Evolutionary conservation across 2,113 vertebrate genomes (phyloP).

Genomic region (Halcyon senegalensis): DNA sequence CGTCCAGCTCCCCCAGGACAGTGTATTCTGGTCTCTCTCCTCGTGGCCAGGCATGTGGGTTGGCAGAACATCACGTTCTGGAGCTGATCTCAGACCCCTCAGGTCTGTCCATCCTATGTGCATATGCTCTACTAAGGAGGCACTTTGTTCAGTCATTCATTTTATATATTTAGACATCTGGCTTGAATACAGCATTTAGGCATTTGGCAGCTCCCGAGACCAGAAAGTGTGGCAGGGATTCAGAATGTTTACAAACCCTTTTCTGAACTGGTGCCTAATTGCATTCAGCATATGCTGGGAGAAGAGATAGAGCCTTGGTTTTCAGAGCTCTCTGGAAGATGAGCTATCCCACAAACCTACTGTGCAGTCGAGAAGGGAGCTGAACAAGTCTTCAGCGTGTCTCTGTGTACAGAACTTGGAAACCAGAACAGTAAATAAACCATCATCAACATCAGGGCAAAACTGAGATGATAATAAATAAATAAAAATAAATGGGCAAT

Average conservation of each 20-base stretch:
- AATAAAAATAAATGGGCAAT: not conserved
- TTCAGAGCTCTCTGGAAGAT: constrained; percentile 17
- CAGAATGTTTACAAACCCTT: constrained; percentile 66
- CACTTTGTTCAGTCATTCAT: constrained; percentile 51
- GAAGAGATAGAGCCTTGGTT: constrained; percentile 22
- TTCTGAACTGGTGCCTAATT: constrained; percentile 65
- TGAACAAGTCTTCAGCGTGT: not conserved
- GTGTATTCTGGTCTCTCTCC: not conserved
- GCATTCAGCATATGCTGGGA: constrained; percentile 59
- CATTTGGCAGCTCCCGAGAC: constrained; percentile 49
- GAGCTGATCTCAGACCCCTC: not conserved
- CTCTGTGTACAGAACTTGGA: not conserved
- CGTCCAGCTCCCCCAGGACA: not conserved
- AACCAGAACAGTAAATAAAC: not conserved
- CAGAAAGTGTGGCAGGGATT: constrained; percentile 51
- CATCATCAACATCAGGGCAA: not conserved
- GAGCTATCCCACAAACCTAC: not conserved
- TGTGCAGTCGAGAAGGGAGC: not conserved
- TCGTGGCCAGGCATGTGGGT: not conserved
- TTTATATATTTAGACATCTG: constrained; percentile 68
- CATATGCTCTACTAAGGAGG: constrained; percentile 25
- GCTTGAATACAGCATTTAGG: constrained; percentile 23
- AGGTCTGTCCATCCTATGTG: not conserved
- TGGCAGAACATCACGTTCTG: constrained; percentile 27
- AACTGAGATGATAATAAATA: not conserved